Base-by-base conservation (phyloP, 1,140 invertebrate species). In the Cydia fagiglandana region DNA sequence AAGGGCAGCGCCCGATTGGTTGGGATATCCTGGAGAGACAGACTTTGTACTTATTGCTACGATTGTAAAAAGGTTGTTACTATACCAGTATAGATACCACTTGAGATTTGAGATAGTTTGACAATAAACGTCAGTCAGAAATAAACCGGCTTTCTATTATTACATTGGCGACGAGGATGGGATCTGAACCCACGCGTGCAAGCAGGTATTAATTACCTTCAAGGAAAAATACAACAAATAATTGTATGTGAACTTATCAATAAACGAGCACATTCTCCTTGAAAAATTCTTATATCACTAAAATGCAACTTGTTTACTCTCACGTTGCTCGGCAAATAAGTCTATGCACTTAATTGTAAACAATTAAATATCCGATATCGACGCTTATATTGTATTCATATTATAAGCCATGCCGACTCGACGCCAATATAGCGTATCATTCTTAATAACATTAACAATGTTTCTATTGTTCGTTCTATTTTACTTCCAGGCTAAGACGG, bases 401-500 rank as follows among this genome's bases (percentile, higher is more conserved):
- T 4, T 12, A 24, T 13, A 7, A 56, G 15, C 53, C n/a, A 56
- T 61, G 56, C 56, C 56, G 17, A 61, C 56, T 24, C 9, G 20
- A 0, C 56, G 56, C 20, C 56, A 61, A 61, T 61, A 61, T n/a
- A 9, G 56, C 20, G 20, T 61, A 9, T 61, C 56, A 2, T 24
- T 24, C 9, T n/a, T 12, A 61, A 61, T 61, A 61, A 24, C 56
- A 20, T 7, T 61, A 2, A 12, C 20, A 9, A 61, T 61, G 20
- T 24, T 20, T 24, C 56, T 61, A 5, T 61, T 61, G 24, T 24
- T 6, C 53, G 4, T 61, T 24, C 47, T 45, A 73, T 61, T 74
- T 61, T 73, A 30, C 38, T 47, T 83, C 12, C 86, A 96, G 94
- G 97, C 97, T 0, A 98, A 98, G 84, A 98, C 97, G 5, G 97